Evolutionary conservation across 2,113 vertebrate species (phyloP).

Genomic region (Grammomys dolichurus): DNA sequence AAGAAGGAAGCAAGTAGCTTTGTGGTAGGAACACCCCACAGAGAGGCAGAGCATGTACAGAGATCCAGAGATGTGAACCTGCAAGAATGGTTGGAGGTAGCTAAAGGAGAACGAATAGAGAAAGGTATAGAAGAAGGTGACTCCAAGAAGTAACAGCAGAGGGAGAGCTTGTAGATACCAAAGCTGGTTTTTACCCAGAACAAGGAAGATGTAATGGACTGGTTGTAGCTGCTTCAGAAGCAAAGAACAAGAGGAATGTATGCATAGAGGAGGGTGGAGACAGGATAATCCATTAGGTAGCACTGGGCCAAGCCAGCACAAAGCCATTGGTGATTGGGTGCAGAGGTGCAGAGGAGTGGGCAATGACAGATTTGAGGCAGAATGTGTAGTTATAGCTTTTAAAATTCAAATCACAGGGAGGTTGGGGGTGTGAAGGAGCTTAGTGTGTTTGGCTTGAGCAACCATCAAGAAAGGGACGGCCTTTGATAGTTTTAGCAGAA

Average conservation of each 20-base stretch:
- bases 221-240: accelerated
- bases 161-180: accelerated
- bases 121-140: accelerated
- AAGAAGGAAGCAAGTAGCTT: not conserved
- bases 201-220: not conserved
- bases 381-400: no score
- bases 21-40: not conserved
- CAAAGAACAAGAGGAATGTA: no score
- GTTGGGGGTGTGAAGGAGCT: accelerated
- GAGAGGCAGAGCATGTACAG: not conserved
- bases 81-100: not conserved
- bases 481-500: not conserved
- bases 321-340: not conserved
- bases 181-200: not conserved
- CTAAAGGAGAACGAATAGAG: not conserved
- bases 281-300: not conserved
- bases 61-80: not conserved
- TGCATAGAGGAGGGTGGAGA: accelerated
- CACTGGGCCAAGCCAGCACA: not conserved
- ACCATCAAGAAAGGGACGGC: not conserved
- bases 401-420: no score
- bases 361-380: not conserved
- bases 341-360: not conserved
- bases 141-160: no score
- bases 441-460: accelerated